Conservation (phyloP, 2,797 vertebrate species). For the Sternarchorhynchus goeldii region DNA sequence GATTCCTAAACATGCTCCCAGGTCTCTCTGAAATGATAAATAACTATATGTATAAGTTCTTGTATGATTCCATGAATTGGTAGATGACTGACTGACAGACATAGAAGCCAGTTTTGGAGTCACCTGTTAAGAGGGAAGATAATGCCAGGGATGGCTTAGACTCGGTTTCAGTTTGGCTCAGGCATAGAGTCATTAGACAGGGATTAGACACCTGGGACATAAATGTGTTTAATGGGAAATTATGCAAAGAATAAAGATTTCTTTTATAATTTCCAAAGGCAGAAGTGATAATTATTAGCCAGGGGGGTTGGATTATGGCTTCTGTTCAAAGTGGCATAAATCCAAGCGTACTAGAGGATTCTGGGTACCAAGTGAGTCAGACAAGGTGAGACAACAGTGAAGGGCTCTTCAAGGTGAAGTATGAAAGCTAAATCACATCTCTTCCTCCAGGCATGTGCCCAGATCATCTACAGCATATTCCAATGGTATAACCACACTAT, state of each 20-base stretch:
- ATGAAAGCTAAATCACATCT: too few species aligned
- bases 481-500: too few species aligned
- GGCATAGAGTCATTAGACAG: not conserved
- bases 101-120: conserved; percentile 14
- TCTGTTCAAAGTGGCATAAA: conserved; percentile 6
- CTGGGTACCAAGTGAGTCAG: conserved; percentile 9
- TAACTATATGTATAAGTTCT: too few species aligned
- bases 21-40: not conserved
- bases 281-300: conserved; percentile 27
- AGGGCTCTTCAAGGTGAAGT: too few species aligned
- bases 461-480: too few species aligned
- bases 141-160: not conserved
- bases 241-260: conserved; percentile 25
- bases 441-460: too few species aligned
- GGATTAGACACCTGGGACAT: conserved; percentile 36
- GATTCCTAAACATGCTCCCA: not conserved
- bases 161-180: not conserved
- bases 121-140: conserved; percentile 5
- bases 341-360: not conserved
- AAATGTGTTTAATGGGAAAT: conserved; percentile 48
- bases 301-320: not conserved
- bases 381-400: conserved; percentile 3
- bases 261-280: conserved; percentile 36
- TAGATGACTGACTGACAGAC: not conserved
- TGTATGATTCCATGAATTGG: too few species aligned